Evolutionary conservation across 2,888 invertebrate genomes (phyloP), one percentile per base, ranked within the genome.

Genomic region (Zaprionus lineosus): DNA sequence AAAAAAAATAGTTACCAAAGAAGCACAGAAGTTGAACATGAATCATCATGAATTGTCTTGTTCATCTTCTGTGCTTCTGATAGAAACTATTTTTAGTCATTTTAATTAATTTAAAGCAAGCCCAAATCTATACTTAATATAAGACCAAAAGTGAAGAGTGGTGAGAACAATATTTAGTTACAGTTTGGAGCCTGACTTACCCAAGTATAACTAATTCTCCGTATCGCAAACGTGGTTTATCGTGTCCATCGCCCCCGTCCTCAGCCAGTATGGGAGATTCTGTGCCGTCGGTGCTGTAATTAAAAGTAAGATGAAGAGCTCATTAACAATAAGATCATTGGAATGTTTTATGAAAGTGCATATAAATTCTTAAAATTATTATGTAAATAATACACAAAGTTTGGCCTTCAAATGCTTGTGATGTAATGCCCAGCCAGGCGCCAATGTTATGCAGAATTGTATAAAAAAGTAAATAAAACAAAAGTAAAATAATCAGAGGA

Each of bases 151-250:
- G n/a, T n/a, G n/a, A n/a, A n/a, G n/a, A n/a, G n/a, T n/a, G n/a
- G n/a, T n/a, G n/a, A n/a, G n/a, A n/a, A n/a, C n/a, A n/a, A n/a
- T n/a, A n/a, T n/a, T n/a, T n/a, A n/a, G 4, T 39, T 2, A 14
- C 29, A 26, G 8, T 19, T n/a, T n/a, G n/a, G n/a, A n/a, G n/a
- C n/a, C n/a, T n/a, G n/a, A 87, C 94, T 93, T 91, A 97, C 95
- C 98, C 97, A 90, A 97, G 94, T 91, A 97, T 96, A 90, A 97
- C 96, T 90, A 97, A 93, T 92, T 97, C 97, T 84, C 97, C 97
- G 92, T 96, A 97, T 92, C 96, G 96, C 88, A 95, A 91, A 90
- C 95, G 94, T 67, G 95, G 94, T 90, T 95, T 95, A 87, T 95
- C 95, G 87, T 94, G 94, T 88, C 94, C 93, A 90, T 93, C 93